These are phyloP conservation scores for Podarcis cretensis DNA, from an alignment of 2,113 vertebrate species.

Conservation along the genomic window DNA sequence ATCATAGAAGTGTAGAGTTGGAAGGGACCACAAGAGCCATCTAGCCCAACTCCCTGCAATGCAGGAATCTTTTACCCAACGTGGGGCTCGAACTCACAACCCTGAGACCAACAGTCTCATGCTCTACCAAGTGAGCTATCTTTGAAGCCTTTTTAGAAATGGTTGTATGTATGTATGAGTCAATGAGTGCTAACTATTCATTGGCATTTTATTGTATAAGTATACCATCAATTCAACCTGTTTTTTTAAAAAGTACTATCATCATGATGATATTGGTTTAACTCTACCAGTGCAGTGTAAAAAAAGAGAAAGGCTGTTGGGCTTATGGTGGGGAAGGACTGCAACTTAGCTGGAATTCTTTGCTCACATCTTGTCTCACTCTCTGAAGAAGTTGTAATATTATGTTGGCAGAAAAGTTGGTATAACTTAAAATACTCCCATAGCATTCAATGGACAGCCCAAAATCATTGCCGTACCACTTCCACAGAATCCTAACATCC, in stretches of 20 bases:
- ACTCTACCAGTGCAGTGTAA: background rate
- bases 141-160: conserved; percentile 63
- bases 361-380: background rate
- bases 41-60: too few species aligned
- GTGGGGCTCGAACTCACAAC: too few species aligned
- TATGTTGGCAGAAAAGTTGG: background rate
- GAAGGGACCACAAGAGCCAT: too few species aligned
- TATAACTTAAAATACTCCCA: background rate
- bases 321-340: background rate
- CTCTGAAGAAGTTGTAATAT: background rate
- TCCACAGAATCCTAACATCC: too few species aligned
- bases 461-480: too few species aligned
- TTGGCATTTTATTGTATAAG: conserved; percentile 57
- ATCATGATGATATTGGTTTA: background rate
- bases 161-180: conserved; percentile 53
- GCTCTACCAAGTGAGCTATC: too few species aligned
- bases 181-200: conserved; percentile 55
- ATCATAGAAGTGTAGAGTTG: too few species aligned
- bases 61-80: too few species aligned
- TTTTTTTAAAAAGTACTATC: background rate
- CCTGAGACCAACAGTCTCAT: too few species aligned
- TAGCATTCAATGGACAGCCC: background rate
- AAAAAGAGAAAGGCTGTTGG: background rate
- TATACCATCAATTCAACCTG: conserved; percentile 42
- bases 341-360: background rate